Evolutionary conservation across 2,113 vertebrate species (phyloP).

Genomic region (Podarcis muralis): DNA sequence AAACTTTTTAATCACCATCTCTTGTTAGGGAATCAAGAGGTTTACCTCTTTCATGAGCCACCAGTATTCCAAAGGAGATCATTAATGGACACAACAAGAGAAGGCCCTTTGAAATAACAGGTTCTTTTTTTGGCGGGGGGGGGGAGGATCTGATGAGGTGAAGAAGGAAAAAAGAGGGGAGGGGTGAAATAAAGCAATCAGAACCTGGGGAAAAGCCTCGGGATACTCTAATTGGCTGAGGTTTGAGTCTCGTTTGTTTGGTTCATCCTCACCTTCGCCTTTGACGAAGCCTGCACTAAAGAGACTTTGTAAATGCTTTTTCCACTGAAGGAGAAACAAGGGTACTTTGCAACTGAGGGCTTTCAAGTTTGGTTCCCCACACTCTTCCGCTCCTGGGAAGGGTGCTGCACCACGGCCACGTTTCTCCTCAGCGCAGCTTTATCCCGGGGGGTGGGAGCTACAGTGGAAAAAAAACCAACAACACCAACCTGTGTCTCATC

Average conservation of each 20-base stretch:
- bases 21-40: conserved; percentile 49
- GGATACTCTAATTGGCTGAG: conserved; percentile 71
- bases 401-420: conserved; percentile 49
- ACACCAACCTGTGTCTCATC: conserved; percentile 33
- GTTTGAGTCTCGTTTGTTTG: conserved; percentile 69
- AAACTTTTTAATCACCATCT: conserved; percentile 58
- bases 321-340: conserved; percentile 75
- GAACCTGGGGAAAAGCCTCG: conserved; percentile 61
- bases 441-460: conserved; percentile 32
- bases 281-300: conserved; percentile 68
- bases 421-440: conserved; percentile 45
- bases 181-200: conserved; percentile 57
- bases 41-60: conserved; percentile 46
- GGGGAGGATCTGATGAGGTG: conserved; percentile 50
- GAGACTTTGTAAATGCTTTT: conserved; percentile 72
- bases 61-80: conserved; percentile 49
- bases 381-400: conserved; percentile 51
- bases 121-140: neutral
- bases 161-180: conserved; percentile 49
- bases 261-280: conserved; percentile 60
- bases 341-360: conserved; percentile 68
- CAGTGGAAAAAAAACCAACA: neutral
- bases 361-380: conserved; percentile 66
- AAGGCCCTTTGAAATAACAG: conserved; percentile 62
- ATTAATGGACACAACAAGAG: conserved; percentile 51